These are phyloP conservation scores for Strigamia crassipes DNA, from an alignment of 2,888 invertebrate species.

Conservation along the genomic window DNA sequence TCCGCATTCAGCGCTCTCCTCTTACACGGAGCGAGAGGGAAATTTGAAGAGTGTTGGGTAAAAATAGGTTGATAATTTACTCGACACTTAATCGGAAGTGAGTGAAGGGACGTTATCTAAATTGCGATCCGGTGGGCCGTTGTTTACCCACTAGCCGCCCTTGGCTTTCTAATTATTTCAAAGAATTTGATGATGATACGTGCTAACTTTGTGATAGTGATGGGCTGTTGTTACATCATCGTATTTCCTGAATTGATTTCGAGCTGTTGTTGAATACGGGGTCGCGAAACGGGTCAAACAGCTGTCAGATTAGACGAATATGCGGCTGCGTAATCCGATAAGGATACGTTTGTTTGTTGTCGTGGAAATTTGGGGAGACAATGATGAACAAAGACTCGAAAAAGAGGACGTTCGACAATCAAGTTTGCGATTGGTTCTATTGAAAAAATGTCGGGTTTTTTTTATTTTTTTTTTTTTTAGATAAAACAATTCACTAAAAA, in stretches of 20 bases:
- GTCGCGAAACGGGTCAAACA: conserved; percentile 12
- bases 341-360: background rate
- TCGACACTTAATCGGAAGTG: conserved; percentile 31
- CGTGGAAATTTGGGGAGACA: background rate
- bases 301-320: background rate
- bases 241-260: conserved; percentile 24
- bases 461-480: no score
- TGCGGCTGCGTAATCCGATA: conserved; percentile 18
- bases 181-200: conserved; percentile 22
- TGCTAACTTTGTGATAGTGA: background rate
- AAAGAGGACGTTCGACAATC: background rate
- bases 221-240: background rate
- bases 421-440: background rate
- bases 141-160: background rate
- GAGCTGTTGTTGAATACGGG: background rate
- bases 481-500: no score
- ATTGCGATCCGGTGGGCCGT: conserved; percentile 4
- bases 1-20: background rate
- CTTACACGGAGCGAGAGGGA: background rate
- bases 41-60: background rate
- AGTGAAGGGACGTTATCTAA: conserved; percentile 11
- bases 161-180: background rate
- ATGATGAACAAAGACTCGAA: background rate
- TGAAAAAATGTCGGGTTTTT: background rate
- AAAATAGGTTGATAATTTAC: conserved; percentile 7